These are phyloP conservation scores for Aulostomus chinensis DNA, from an alignment of 2,797 vertebrate species.

Conservation along the genomic window DNA sequence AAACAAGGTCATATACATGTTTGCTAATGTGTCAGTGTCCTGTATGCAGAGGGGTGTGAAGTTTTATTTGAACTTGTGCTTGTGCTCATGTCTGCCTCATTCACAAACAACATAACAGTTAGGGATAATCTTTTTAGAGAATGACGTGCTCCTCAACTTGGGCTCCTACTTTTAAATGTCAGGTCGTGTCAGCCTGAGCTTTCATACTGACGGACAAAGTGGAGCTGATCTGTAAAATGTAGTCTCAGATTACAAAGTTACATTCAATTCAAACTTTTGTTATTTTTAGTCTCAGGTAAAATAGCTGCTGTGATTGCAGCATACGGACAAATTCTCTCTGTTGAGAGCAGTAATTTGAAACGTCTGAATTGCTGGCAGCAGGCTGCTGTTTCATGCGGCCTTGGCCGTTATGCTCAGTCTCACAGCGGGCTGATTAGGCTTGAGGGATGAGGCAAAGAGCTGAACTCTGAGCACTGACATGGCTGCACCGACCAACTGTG, in stretches of 20 bases:
- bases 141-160: slow-evolving; percentile 14
- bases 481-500: slow-evolving; percentile 50
- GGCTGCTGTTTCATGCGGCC: slow-evolving; percentile 34
- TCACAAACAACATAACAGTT: slow-evolving; percentile 29
- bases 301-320: slow-evolving; percentile 21
- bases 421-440: slow-evolving; percentile 49
- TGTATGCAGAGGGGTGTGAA: slow-evolving; percentile 6
- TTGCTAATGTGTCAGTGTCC: slow-evolving; percentile 25
- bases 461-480: slow-evolving; percentile 56
- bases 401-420: slow-evolving; percentile 39
- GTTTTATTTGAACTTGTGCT: slow-evolving; percentile 9
- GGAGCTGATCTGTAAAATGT: slow-evolving; percentile 11
- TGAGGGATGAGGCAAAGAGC: slow-evolving; percentile 52
- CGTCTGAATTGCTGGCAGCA: slow-evolving; percentile 51
- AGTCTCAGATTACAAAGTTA: slow-evolving; percentile 14
- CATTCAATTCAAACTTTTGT: slow-evolving; percentile 19
- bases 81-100: slow-evolving; percentile 16
- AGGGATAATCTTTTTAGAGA: slow-evolving; percentile 30
- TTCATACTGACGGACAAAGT: slow-evolving; percentile 26
- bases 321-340: slow-evolving; percentile 14
- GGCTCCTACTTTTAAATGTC: neutral
- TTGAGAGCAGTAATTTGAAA: slow-evolving; percentile 54
- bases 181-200: too few relatives aligned
- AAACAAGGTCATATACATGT: slow-evolving; percentile 44
- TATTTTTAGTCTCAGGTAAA: slow-evolving; percentile 26